Conservation (phyloP, 1,140 invertebrate species). For the Nautilus pompilius region DNA sequence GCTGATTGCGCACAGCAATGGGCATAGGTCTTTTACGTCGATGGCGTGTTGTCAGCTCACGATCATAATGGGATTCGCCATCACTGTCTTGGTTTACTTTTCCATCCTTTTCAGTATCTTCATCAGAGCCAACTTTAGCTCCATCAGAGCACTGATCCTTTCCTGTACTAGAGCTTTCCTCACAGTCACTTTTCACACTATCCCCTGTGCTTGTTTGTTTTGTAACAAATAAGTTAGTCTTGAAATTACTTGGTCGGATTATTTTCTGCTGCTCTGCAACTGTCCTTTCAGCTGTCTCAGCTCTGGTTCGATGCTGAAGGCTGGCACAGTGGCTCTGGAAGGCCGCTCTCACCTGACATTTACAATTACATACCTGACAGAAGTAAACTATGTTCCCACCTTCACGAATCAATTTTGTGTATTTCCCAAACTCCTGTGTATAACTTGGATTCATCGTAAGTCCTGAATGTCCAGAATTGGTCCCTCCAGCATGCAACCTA, state of each 20-base stretch:
- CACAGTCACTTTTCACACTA: too few species aligned
- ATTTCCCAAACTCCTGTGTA: constrained; percentile 42
- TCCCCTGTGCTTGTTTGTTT: too few species aligned
- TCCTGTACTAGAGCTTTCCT: too few species aligned
- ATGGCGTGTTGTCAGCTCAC: background rate
- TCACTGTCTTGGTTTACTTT: too few species aligned
- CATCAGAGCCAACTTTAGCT: too few species aligned
- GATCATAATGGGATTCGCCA: background rate
- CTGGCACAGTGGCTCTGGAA: constrained; percentile 38
- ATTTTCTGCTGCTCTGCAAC: too few species aligned
- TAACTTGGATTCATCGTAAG: constrained; percentile 18
- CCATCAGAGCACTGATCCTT: too few species aligned
- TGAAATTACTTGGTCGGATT: too few species aligned
- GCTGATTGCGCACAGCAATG: constrained; percentile 11
- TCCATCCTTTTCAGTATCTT: too few species aligned
- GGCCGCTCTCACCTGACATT: constrained; percentile 32
- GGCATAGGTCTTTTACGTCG: constrained; percentile 13
- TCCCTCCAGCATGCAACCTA: background rate
- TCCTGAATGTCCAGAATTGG: background rate
- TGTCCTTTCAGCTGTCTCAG: constrained; percentile 14
- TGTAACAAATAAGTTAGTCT: too few species aligned
- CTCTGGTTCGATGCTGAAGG: constrained; percentile 25
- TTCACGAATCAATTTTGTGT: constrained; percentile 39
- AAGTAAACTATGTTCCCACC: constrained; percentile 46
- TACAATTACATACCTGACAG: constrained; percentile 45